These are phyloP conservation scores for Melieria crassipennis DNA, from an alignment of 2,888 invertebrate species.

Conservation along the genomic window DNA sequence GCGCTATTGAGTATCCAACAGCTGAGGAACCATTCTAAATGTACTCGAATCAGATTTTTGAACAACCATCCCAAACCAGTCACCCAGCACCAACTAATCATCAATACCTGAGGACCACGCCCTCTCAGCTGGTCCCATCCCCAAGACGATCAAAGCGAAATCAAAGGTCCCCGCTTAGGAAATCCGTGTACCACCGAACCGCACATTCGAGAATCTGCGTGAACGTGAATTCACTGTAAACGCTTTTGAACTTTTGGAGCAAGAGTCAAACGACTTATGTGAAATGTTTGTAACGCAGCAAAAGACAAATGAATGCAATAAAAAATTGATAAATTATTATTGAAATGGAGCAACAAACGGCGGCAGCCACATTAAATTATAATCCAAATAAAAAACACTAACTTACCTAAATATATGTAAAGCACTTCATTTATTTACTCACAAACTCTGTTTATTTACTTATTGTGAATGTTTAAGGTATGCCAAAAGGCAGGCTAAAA, in stretches of 20 bases:
- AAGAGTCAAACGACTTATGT: not conserved
- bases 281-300: not conserved
- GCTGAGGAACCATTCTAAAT: conserved; percentile 51
- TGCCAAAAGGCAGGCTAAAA: not conserved
- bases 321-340: not conserved
- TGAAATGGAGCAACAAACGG: not conserved
- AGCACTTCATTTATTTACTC: not conserved
- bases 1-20: conserved; percentile 45
- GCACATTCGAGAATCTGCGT: no score
- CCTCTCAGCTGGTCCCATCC: not conserved
- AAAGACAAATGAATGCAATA: not conserved
- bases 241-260: conserved; percentile 9
- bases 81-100: no score
- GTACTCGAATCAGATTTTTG: not conserved
- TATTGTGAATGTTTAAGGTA: not conserved
- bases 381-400: not conserved
- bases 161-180: no score
- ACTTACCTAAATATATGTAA: not conserved
- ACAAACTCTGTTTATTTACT: not conserved
- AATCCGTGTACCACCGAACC: no score
- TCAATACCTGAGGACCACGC: no score
- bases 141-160: not conserved
- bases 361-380: not conserved
- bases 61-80: no score
- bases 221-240: no score